Percentiles rank a stretch among this genome's conserved stretches.
phyloP scores from a whole-genome alignment of 2,888 invertebrate species.

The Norana najaformis region DNA sequence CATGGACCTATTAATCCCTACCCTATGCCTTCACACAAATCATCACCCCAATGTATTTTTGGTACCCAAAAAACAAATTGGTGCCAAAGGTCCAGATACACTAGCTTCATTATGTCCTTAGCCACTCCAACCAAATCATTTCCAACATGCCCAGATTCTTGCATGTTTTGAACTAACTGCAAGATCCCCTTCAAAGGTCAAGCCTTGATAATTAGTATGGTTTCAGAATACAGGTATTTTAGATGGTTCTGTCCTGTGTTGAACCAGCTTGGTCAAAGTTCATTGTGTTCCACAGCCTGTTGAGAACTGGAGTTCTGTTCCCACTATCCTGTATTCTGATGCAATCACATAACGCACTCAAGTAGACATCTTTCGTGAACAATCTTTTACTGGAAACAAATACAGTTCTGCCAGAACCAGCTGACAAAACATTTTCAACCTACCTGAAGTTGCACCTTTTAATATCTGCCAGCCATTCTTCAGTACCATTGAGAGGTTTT shows the following conservation, averaged over 20 bases:
- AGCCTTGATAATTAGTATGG: background rate
- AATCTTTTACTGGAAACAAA: background rate
- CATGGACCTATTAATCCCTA: background rate
- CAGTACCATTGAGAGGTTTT: background rate
- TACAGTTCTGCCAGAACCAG: background rate
- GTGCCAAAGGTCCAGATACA: background rate
- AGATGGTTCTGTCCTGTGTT: background rate
- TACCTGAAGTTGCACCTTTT: background rate
- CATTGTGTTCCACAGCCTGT: background rate
- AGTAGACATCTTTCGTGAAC: background rate
- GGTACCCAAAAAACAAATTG: background rate
- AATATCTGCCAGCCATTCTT: background rate
- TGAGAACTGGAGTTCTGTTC: background rate
- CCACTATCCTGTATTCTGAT: too few species aligned
- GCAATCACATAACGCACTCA: background rate
- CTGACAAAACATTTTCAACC: background rate
- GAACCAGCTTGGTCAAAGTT: too few species aligned
- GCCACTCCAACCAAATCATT: background rate
- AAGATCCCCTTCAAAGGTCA: background rate
- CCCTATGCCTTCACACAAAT: background rate
- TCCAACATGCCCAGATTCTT: background rate
- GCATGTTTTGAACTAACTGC: background rate
- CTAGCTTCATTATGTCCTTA: background rate
- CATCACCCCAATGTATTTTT: background rate
- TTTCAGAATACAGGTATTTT: background rate